phyloP scores from a whole-genome alignment of 2,797 vertebrate genomes.

The Diglossa cyanea region DNA sequence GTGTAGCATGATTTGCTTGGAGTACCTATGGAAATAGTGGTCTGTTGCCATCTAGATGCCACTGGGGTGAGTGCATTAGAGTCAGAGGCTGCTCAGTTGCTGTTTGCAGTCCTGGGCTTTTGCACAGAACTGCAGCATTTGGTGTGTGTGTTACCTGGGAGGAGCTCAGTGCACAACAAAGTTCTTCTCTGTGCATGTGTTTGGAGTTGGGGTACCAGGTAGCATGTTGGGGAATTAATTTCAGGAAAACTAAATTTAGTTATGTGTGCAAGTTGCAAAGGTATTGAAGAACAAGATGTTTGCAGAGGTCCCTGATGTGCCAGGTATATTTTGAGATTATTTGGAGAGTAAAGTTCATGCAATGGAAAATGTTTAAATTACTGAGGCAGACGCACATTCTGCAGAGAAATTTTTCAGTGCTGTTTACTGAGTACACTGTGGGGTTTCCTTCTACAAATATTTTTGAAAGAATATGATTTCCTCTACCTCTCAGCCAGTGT shows the following conservation, averaged over 20 bases:
- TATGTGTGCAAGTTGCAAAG: not conserved
- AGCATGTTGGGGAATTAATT: not conserved
- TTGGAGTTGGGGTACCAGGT: not conserved
- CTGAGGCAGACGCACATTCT: not conserved
- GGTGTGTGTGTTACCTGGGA: not conserved
- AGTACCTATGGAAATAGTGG: rapidly evolving
- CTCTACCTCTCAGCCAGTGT: not conserved
- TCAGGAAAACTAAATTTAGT: not conserved
- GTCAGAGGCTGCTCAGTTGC: not conserved
- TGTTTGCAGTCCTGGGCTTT: not conserved
- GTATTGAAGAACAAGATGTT: not conserved
- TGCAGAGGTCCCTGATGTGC: not conserved
- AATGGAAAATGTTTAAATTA: not conserved
- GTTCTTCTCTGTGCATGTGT: not conserved
- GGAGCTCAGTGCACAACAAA: not conserved
- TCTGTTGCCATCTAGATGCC: slow-evolving; percentile 17
- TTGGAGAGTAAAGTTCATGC: not conserved
- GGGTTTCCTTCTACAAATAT: not conserved
- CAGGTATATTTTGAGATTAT: not conserved
- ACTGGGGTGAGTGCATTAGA: not conserved
- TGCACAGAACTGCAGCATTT: not conserved
- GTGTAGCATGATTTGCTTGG: not conserved
- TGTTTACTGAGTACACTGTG: not conserved
- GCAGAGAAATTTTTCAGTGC: not conserved
- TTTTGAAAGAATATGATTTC: not conserved